Evolutionary conservation across 2,888 invertebrate genomes (phyloP).

Genomic region (Augiades crinisus): DNA sequence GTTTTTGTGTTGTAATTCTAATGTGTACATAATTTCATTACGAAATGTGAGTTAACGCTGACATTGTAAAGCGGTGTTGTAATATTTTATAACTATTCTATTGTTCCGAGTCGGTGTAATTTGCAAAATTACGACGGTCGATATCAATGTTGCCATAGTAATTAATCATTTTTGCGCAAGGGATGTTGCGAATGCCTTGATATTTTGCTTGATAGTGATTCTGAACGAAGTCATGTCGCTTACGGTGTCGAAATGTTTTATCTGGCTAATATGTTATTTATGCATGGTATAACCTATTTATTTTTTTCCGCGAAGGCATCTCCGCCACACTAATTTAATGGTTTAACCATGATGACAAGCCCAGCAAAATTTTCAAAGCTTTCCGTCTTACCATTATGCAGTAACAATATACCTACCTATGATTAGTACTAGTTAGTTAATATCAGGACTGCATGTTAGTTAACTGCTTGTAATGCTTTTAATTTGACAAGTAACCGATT

Average conservation of each 20-base stretch:
- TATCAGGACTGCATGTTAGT: too few relatives aligned
- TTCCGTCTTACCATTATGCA: too few relatives aligned
- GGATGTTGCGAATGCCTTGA: conserved; percentile 4
- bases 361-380: too few relatives aligned
- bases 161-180: conserved; percentile 26
- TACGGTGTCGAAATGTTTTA: conserved; percentile 12
- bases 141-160: conserved; percentile 22
- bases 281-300: too few relatives aligned
- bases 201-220: conserved; percentile 19
- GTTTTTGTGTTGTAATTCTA: conserved; percentile 17
- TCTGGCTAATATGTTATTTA: conserved; percentile 8
- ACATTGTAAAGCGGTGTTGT: conserved; percentile 21
- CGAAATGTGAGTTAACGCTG: conserved; percentile 34
- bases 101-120: conserved; percentile 23
- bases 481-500: too few relatives aligned
- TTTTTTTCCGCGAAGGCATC: too few relatives aligned
- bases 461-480: too few relatives aligned
- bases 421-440: too few relatives aligned
- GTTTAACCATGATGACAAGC: too few relatives aligned
- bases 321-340: too few relatives aligned
- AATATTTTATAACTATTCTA: conserved; percentile 21
- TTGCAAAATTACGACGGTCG: conserved; percentile 16
- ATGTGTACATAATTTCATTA: conserved; percentile 26
- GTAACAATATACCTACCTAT: too few relatives aligned
- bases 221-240: conserved; percentile 22